Base-by-base conservation (phyloP, 2,113 vertebrate genomes). In the Pungitius pungitius region DNA sequence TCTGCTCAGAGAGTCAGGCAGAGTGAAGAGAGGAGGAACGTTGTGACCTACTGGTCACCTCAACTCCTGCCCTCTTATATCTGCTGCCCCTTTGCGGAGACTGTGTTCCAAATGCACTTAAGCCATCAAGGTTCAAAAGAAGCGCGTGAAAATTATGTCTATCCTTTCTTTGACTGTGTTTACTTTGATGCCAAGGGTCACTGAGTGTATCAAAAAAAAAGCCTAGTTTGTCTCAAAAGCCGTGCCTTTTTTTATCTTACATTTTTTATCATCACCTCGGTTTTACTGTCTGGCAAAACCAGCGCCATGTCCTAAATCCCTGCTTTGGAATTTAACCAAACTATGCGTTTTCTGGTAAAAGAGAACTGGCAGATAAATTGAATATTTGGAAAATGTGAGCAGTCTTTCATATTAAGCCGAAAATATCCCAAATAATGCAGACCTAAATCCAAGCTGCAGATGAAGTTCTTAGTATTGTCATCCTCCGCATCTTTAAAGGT, bases 81-180 rank as follows among this genome's bases (percentile, higher is more conserved):
- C 69, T 93, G 85, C 90, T 88, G 87, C 90, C 85, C 90, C 78
- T 92, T 84, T 76, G 75, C 91, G 91, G 86, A 77, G 13, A n/a
- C 18, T 49, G 9, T 47, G n/a, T 71, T 66, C 11, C 26, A 3
- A 14, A 43, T 49, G 22, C 26, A 67, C 17, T 6, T 8, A 4
- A 58, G 18, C 49, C 27, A 43, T 35, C 47, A 22, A 69, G 3
- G 3, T 54, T 42, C 3, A 20, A 69, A 77, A 69, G 17, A 49
- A 43, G 68, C 42, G 49, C 35, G 64, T 52, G 65, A 39, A 14
- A 62, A 57, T 12, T 6, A 54, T 11, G 39, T 2, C 20, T 39
- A 17, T 37, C 22, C 20, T 65, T 33, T 57, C 14, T 77, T 52
- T 75, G 2, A 49, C 17, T 39, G 10, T 24, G 26, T 55, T 47